phyloP scores from a whole-genome alignment of 2,113 vertebrate species.

The Phylloscopus trochiloides region DNA sequence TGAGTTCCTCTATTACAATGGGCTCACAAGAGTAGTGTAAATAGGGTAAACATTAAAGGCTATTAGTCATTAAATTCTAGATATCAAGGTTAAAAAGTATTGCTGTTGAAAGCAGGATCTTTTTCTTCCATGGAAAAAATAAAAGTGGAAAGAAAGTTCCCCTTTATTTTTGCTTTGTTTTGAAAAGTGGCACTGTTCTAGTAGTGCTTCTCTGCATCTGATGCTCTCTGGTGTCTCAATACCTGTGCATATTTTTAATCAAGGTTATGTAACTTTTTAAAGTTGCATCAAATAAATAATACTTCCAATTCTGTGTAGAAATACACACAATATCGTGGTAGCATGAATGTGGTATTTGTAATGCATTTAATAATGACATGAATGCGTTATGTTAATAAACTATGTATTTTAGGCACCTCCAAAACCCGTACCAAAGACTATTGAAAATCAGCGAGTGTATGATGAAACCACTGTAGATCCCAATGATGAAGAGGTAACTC shows the following conservation, averaged over 20 bases:
- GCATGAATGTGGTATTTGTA: neutral
- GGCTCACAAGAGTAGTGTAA: neutral
- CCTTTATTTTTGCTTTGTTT: neutral
- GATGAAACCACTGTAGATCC: conserved; percentile 95
- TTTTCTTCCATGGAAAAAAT: neutral
- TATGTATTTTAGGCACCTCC: conserved; percentile 86
- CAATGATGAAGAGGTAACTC: conserved; percentile 91
- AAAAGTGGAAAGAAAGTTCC: neutral
- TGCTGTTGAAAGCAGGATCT: neutral
- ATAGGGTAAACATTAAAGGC: neutral
- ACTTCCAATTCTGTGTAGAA: neutral
- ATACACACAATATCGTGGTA: accelerated
- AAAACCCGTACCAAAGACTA: conserved; percentile 93
- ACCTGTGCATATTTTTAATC: neutral
- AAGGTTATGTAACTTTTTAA: neutral
- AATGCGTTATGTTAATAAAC: neutral
- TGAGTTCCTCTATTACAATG: neutral
- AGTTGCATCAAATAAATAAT: neutral
- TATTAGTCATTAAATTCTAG: neutral
- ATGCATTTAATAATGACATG: neutral
- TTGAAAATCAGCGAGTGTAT: conserved; percentile 93
- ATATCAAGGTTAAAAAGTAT: neutral
- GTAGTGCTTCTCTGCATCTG: neutral
- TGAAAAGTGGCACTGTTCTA: neutral
- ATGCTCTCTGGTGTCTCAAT: neutral